phyloP scores from a whole-genome alignment of 2,888 invertebrate species.

The Rhingia rostrata region DNA sequence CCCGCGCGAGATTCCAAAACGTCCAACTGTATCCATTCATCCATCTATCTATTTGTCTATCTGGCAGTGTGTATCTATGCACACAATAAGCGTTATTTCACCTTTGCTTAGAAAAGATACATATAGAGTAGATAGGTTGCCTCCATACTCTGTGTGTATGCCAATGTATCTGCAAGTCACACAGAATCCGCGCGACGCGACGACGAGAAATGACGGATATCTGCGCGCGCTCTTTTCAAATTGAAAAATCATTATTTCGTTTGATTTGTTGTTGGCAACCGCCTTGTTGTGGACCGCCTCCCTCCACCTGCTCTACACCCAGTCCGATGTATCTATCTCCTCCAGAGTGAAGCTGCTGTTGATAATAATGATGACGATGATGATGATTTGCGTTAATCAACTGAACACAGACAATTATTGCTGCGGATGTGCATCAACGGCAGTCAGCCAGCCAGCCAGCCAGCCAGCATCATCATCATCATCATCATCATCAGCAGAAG shows the following conservation, averaged over 20 bases:
- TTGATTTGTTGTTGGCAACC: constrained; percentile 67
- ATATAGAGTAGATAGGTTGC: not conserved
- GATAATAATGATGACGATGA: constrained; percentile 53
- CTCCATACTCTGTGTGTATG: not conserved
- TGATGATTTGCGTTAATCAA: constrained; percentile 73
- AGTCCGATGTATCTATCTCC: constrained; percentile 8
- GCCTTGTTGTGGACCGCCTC: not conserved
- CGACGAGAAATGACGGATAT: constrained; percentile 66
- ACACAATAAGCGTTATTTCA: constrained; percentile 42
- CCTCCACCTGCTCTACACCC: not conserved
- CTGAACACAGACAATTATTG: constrained; percentile 68
- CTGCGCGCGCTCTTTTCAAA: constrained; percentile 71
- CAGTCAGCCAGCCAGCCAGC: constrained; percentile 12
- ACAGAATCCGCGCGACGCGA: constrained; percentile 45
- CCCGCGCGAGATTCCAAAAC: constrained; percentile 59
- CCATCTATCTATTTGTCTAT: constrained; percentile 70
- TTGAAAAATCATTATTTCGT: constrained; percentile 72
- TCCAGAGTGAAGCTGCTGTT: constrained; percentile 32
- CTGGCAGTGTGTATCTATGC: constrained; percentile 46
- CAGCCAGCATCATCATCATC: too few relatives aligned
- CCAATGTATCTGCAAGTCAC: constrained; percentile 39
- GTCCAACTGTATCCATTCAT: constrained; percentile 70
- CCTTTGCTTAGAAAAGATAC: constrained; percentile 31
- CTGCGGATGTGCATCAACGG: constrained; percentile 61
- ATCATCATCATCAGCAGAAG: constrained; percentile 47